Evolutionary conservation across 2,113 vertebrate genomes (phyloP).

Genomic region (Archilochus colubris): DNA sequence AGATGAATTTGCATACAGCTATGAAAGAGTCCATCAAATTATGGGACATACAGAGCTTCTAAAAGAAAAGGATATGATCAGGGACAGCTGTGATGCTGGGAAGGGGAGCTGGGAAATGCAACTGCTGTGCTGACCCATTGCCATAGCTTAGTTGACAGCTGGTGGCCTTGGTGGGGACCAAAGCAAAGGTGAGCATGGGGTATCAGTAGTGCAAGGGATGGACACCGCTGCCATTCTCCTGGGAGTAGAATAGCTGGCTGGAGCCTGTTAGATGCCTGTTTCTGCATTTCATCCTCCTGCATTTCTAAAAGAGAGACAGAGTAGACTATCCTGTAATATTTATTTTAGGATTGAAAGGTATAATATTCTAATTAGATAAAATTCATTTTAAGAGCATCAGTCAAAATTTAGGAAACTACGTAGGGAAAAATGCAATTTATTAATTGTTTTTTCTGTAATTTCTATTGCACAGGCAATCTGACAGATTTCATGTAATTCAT

Average conservation of each 20-base stretch:
- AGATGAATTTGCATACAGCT: not conserved
- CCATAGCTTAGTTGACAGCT: not conserved
- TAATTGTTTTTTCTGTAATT: not conserved
- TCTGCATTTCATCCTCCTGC: not conserved
- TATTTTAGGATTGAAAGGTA: not conserved
- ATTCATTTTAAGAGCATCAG: not conserved
- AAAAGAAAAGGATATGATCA: not conserved
- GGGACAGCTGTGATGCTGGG: not conserved
- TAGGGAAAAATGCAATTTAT: not conserved
- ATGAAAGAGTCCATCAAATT: not conserved
- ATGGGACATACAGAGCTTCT: not conserved
- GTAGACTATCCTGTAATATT: not conserved
- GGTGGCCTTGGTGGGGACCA: fast-evolving
- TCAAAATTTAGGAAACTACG: not conserved
- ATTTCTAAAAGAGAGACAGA: not conserved
- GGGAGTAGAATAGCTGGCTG: not conserved
- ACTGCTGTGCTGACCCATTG: fast-evolving
- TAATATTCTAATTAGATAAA: not conserved
- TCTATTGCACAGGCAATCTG: not conserved
- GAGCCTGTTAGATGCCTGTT: not conserved
- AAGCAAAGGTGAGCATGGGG: not conserved
- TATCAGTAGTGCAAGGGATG: not conserved
- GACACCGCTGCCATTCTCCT: not conserved
- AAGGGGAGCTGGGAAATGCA: not conserved
- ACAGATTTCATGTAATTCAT: not conserved